A percentile compares a stretch with the other conserved stretches of the same genome.
Conservation (phyloP, 1,140 invertebrate species). For the Sarcophaga bullata region DNA sequence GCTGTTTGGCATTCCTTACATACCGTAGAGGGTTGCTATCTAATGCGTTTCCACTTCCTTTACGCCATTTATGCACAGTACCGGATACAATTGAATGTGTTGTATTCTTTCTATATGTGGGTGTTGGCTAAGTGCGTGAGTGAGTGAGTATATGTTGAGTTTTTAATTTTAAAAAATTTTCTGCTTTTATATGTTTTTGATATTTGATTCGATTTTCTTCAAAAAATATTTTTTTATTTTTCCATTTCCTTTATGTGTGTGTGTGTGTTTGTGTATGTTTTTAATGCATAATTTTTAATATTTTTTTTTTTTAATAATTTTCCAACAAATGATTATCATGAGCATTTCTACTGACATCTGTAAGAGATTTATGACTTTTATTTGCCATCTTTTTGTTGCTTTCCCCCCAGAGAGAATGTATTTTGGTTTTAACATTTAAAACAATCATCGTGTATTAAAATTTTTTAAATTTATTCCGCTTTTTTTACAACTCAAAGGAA, state of each 20-base stretch:
- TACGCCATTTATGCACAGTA: too few species aligned
- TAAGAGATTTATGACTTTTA: constrained; percentile 27
- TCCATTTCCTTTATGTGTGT: too few species aligned
- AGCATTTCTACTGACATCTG: background rate
- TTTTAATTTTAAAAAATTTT: background rate
- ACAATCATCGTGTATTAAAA: background rate
- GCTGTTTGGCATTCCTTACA: too few species aligned
- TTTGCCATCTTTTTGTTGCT: background rate
- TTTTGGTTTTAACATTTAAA: constrained; percentile 27
- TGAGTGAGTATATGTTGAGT: background rate
- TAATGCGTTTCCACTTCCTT: background rate
- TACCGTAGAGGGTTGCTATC: background rate
- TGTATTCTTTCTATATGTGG: too few species aligned
- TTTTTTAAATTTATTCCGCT: too few species aligned
- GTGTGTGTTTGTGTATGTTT: too few species aligned
- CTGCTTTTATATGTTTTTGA: constrained; percentile 12
- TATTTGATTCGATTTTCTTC: constrained; percentile 15
- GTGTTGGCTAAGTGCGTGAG: background rate
- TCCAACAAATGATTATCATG: background rate
- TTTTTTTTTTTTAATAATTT: background rate
- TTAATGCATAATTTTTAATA: background rate
- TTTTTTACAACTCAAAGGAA: too few species aligned
- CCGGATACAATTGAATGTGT: too few species aligned
- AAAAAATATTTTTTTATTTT: background rate
- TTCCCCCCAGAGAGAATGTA: constrained; percentile 19